Conservation (phyloP, 2,113 vertebrate species). For the Xiphorhynchus elegans region DNA sequence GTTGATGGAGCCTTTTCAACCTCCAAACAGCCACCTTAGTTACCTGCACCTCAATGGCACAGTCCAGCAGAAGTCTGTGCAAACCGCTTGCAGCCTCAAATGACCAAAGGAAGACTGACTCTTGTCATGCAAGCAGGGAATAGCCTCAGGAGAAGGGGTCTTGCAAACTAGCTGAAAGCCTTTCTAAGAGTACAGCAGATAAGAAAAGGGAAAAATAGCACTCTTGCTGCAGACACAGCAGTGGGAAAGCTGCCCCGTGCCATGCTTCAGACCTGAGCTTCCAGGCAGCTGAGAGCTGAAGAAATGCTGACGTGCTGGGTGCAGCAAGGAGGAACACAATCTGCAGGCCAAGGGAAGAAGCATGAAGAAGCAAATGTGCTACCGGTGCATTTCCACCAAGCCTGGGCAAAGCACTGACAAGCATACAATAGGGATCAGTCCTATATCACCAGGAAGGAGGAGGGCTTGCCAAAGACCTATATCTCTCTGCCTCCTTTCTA, state of each 20-base stretch:
- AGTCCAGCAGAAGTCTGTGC: neutral
- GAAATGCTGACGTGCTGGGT: neutral
- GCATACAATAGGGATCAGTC: neutral
- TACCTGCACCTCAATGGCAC: fast-evolving
- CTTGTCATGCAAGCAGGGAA: neutral
- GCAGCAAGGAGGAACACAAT: neutral
- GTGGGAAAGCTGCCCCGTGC: neutral
- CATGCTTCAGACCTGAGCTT: neutral
- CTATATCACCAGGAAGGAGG: neutral
- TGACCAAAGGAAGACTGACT: neutral
- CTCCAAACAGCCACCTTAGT: neutral
- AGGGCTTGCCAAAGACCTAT: neutral
- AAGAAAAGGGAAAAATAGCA: neutral
- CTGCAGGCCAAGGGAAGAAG: neutral
- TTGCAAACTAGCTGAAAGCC: neutral
- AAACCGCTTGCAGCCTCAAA: neutral
- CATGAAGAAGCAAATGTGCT: neutral
- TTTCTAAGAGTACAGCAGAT: neutral
- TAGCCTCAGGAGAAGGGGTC: neutral
- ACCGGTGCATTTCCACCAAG: neutral
- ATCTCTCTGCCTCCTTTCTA: neutral
- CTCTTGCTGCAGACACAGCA: neutral
- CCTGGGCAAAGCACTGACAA: neutral
- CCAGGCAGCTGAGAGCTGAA: neutral
- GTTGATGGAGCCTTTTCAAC: neutral